Percentiles rank a stretch among this genome's conserved stretches.
These are phyloP conservation scores for Cantharis lateralis DNA, from an alignment of 2,888 invertebrate species.

Conservation along the genomic window DNA sequence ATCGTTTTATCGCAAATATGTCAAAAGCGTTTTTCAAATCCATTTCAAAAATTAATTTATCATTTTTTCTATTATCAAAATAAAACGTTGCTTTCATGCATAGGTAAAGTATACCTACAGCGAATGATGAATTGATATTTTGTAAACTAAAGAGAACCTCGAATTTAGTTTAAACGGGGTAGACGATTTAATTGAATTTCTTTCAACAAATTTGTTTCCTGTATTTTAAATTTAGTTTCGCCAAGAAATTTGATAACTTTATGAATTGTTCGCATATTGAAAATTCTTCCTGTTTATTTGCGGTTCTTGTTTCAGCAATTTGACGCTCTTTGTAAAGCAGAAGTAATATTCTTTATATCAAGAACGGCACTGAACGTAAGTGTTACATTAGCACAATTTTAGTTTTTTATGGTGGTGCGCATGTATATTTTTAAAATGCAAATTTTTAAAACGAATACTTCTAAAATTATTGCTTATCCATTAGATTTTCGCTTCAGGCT, in stretches of 20 bases:
- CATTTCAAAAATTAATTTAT: not conserved
- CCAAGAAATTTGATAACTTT: conserved; percentile 6
- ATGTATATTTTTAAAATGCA: not conserved
- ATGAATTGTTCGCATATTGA: conserved; percentile 2
- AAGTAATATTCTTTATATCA: conserved; percentile 75
- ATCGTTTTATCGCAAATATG: not conserved
- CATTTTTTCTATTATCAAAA: not conserved
- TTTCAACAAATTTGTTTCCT: not conserved
- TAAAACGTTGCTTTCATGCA: not conserved
- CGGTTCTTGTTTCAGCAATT: conserved; percentile 68
- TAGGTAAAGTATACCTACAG: not conserved
- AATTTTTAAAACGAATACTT: not conserved
- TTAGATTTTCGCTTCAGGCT: not conserved
- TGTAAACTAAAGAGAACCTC: not conserved
- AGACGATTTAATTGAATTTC: conserved; percentile 11
- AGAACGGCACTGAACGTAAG: conserved; percentile 76
- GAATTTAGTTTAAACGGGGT: not conserved
- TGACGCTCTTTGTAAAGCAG: conserved; percentile 77
- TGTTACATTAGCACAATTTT: conserved; percentile 44
- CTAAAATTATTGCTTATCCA: not conserved
- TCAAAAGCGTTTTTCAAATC: not conserved
- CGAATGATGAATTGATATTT: not conserved
- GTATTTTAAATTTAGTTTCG: conserved; percentile 1
- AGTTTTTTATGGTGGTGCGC: not conserved
- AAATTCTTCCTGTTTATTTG: conserved; percentile 6